Evolutionary conservation across 1,140 invertebrate species (phyloP).

Genomic region (Liolophura sinensis): DNA sequence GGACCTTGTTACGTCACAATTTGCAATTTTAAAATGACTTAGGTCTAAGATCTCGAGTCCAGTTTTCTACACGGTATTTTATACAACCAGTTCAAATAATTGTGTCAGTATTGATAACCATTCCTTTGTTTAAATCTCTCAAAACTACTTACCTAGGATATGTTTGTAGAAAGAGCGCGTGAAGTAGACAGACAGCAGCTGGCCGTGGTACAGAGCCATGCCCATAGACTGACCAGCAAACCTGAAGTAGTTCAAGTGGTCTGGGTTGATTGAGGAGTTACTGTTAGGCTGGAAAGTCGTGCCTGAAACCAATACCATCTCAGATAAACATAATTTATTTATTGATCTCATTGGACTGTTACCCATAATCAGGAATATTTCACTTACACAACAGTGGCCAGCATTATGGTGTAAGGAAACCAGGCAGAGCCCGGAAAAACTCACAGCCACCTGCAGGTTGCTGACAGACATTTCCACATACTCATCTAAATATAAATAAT

Average conservation of each 20-base stretch:
- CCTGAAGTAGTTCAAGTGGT: constrained; percentile 96
- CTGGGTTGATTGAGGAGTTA: constrained; percentile 69
- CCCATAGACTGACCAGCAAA: constrained; percentile 94
- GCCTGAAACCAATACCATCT: constrained; percentile 30
- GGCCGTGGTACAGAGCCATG: constrained; percentile 62
- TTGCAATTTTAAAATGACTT: too few species aligned
- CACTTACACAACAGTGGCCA: too few species aligned
- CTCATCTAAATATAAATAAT: too few species aligned
- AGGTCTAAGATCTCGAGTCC: too few species aligned
- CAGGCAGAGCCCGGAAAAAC: too few species aligned
- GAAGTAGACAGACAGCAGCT: constrained; percentile 51
- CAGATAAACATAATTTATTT: neutral
- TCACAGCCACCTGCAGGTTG: too few species aligned
- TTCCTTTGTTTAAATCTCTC: neutral
- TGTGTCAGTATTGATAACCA: neutral
- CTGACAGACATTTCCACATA: too few species aligned
- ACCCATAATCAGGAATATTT: neutral
- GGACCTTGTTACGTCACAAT: too few species aligned
- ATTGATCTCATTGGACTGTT: neutral
- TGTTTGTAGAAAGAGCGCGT: constrained; percentile 57
- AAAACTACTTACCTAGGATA: constrained; percentile 40
- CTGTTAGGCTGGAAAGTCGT: constrained; percentile 56
- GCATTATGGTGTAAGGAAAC: too few species aligned
- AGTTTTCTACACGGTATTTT: too few species aligned
- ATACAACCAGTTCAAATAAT: too few species aligned